These are phyloP conservation scores for Ranitomeya variabilis DNA, from an alignment of 2,113 vertebrate species.

Conservation along the genomic window DNA sequence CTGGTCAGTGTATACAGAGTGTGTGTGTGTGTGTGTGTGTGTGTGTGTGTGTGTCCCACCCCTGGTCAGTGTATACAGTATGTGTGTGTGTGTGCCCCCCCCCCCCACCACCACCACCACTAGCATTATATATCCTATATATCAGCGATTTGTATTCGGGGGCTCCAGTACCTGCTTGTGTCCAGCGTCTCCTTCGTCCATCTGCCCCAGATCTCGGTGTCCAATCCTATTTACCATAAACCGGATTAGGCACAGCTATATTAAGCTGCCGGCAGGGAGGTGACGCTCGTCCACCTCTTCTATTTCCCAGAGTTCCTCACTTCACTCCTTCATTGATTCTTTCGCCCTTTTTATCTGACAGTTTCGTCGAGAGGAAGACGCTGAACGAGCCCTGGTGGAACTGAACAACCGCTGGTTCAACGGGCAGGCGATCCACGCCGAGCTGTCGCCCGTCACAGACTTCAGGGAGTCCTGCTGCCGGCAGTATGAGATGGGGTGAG, in stretches of 20 bases:
- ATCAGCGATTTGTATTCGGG: not conserved
- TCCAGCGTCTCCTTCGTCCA: not conserved
- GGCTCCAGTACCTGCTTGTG: accelerated
- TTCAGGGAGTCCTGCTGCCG: conserved; percentile 98
- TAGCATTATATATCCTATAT: not conserved
- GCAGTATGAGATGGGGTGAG: conserved; percentile 98
- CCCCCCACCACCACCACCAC: too few relatives aligned
- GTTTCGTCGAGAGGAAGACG: conserved; percentile 96
- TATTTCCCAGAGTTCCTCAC: not conserved
- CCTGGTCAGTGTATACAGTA: too few relatives aligned
- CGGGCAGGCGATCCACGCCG: conserved; percentile 92
- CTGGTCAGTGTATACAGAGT: too few relatives aligned
- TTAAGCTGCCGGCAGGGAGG: not conserved
- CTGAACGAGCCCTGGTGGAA: conserved; percentile 95
- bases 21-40: too few relatives aligned
- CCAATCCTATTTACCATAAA: conserved; percentile 46
- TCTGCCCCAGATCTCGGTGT: conserved; percentile 46
- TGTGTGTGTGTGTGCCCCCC: too few relatives aligned
- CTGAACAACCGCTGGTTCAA: conserved; percentile 99
- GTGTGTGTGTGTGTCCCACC: too few relatives aligned
- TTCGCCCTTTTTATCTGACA: conserved; percentile 59
- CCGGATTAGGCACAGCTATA: conserved; percentile 39
- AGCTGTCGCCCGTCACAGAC: conserved; percentile 96
- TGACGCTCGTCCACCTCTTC: not conserved
- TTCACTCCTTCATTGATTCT: not conserved